These are phyloP conservation scores for Pipistrellus nathusii DNA, from an alignment of 2,797 vertebrate genomes.

Conservation along the genomic window DNA sequence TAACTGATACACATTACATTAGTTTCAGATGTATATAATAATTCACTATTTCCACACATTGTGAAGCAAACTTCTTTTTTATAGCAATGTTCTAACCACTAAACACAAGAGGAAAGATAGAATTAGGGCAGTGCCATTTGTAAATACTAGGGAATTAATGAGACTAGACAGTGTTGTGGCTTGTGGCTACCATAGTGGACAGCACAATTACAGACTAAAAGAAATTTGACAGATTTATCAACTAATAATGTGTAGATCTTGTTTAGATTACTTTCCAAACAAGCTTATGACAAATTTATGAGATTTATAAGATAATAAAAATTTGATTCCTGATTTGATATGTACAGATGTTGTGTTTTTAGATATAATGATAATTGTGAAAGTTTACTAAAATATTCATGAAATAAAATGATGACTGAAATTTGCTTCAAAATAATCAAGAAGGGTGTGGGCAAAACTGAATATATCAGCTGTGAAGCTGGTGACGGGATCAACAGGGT, in stretches of 20 bases:
- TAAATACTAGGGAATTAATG: neutral
- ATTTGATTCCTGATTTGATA: conserved; percentile 33
- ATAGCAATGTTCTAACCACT: neutral
- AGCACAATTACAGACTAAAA: neutral
- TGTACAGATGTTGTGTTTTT: neutral
- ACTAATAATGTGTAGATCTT: neutral
- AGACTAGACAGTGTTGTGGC: neutral
- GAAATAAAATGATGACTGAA: neutral
- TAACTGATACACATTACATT: neutral
- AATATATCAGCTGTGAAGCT: neutral
- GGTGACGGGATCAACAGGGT: neutral
- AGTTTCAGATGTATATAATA: neutral
- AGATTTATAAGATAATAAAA: neutral
- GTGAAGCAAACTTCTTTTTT: neutral
- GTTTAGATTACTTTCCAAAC: neutral
- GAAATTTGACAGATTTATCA: neutral
- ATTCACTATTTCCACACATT: neutral
- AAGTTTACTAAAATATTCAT: conserved; percentile 15
- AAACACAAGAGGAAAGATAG: neutral
- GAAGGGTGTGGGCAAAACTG: neutral
- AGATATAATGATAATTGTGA: neutral
- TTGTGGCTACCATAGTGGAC: neutral
- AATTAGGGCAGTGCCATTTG: neutral
- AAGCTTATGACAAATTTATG: neutral
- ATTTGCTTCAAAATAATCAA: conserved; percentile 25